Conservation (phyloP, 2,797 vertebrate species). For the Muscicapa comitata region DNA sequence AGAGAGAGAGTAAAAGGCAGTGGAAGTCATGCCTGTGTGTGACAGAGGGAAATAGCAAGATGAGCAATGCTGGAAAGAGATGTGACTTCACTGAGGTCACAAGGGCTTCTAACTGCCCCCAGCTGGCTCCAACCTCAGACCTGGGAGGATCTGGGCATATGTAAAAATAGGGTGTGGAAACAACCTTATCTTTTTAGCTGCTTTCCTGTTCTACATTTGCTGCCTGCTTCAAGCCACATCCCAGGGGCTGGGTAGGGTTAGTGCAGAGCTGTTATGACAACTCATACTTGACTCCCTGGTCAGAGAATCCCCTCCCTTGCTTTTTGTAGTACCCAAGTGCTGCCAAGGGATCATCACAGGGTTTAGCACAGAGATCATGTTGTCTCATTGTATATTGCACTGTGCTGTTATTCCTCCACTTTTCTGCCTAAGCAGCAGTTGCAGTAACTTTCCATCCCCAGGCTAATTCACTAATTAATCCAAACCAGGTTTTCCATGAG, state of each 20-base stretch:
- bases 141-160: neutral
- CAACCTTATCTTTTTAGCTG: neutral
- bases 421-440: neutral
- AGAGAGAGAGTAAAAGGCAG: neutral
- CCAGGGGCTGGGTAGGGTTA: neutral
- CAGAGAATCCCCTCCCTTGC: neutral
- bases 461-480: neutral
- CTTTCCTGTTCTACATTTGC: neutral
- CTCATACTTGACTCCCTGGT: neutral
- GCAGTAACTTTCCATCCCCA: neutral
- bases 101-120: neutral
- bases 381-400: neutral
- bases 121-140: rapidly evolving
- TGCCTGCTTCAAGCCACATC: neutral
- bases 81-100: neutral
- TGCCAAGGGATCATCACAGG: neutral
- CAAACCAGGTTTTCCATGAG: neutral
- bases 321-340: neutral
- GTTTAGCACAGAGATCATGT: neutral
- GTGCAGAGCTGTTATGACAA: neutral
- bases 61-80: neutral
- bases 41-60: neutral
- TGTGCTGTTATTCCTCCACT: neutral
- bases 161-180: neutral
- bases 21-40: neutral